These are phyloP conservation scores for Antedon mediterranea DNA, from an alignment of 53 echinoderm and acorn worm species.

Conservation along the genomic window DNA sequence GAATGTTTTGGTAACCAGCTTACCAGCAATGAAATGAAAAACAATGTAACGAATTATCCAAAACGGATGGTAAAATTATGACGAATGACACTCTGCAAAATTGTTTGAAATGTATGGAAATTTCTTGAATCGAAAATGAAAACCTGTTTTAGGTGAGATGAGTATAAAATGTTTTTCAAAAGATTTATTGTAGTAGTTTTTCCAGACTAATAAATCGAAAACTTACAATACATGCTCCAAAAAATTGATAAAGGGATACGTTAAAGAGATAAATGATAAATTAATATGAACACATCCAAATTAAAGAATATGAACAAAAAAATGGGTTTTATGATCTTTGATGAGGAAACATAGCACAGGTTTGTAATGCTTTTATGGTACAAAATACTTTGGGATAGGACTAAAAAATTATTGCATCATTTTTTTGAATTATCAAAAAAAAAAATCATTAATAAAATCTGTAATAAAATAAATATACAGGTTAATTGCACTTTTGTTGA, in stretches of 20 bases:
- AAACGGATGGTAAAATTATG: too few relatives aligned
- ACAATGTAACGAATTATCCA: too few relatives aligned
- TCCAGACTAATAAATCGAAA: neutral
- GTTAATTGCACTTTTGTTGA: neutral
- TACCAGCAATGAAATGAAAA: too few relatives aligned
- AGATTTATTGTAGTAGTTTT: too few relatives aligned
- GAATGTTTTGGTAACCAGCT: too few relatives aligned
- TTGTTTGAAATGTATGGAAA: too few relatives aligned
- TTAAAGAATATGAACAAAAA: neutral
- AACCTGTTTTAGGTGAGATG: too few relatives aligned
- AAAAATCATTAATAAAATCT: neutral
- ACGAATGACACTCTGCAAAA: too few relatives aligned
- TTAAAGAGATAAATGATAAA: neutral
- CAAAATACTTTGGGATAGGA: neutral
- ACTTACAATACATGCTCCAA: neutral
- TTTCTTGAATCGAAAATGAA: too few relatives aligned
- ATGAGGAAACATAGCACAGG: neutral
- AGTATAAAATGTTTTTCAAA: too few relatives aligned
- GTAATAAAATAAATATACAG: neutral
- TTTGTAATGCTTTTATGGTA: neutral
- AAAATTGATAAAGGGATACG: neutral
- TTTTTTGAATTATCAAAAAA: neutral
- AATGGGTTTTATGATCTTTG: neutral
- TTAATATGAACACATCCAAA: neutral
- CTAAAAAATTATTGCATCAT: neutral